phyloP scores from a whole-genome alignment of 2,113 vertebrate genomes.

The Coreoperca whiteheadi region DNA sequence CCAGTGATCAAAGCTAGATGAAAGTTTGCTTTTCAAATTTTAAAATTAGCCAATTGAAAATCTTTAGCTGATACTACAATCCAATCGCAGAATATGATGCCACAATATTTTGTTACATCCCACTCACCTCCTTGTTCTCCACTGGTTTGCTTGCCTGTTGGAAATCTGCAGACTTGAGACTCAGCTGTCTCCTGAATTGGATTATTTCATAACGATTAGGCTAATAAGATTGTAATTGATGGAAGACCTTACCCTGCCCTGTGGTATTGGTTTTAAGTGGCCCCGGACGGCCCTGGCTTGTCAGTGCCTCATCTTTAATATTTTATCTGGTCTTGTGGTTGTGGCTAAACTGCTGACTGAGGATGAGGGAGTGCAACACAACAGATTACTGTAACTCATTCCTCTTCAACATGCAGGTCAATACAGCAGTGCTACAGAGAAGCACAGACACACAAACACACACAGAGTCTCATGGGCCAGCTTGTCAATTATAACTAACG shows the following conservation, averaged over 20 bases:
- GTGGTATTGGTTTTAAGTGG: slow-evolving; percentile 76
- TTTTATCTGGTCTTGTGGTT: slow-evolving; percentile 68
- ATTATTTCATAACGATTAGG: slow-evolving; percentile 81
- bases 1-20: neutral
- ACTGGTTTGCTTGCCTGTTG: slow-evolving; percentile 36
- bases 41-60: neutral
- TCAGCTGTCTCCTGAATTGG: slow-evolving; percentile 68
- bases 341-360: slow-evolving; percentile 61
- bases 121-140: neutral
- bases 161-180: slow-evolving; percentile 57
- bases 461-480: slow-evolving; percentile 24
- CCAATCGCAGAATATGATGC: neutral
- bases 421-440: slow-evolving; percentile 3
- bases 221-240: slow-evolving; percentile 83
- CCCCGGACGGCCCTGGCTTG: slow-evolving; percentile 66
- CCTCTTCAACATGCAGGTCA: slow-evolving; percentile 26
- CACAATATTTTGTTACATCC: neutral
- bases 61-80: neutral
- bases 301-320: slow-evolving; percentile 75
- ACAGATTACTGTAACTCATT: slow-evolving; percentile 35
- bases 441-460: slow-evolving; percentile 26
- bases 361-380: slow-evolving; percentile 28
- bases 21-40: neutral
- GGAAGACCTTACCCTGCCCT: slow-evolving; percentile 72
- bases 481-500: slow-evolving; percentile 38